Evolutionary conservation across 1,140 invertebrate genomes (phyloP).

Genomic region (Drosophila gunungcola): DNA sequence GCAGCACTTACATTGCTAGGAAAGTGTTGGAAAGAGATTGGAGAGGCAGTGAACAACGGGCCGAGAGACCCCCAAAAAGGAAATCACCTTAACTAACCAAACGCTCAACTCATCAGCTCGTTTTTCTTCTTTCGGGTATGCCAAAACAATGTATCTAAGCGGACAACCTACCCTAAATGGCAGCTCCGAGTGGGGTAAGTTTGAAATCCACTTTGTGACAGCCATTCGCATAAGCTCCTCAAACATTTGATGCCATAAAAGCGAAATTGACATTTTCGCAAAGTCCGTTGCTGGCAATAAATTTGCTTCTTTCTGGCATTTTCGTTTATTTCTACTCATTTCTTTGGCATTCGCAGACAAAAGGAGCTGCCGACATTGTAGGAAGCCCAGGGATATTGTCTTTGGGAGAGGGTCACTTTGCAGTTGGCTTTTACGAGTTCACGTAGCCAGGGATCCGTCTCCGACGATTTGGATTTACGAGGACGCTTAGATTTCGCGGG

Average conservation of each 20-base stretch:
- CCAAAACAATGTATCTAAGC: conserved; percentile 30
- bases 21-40: conserved; percentile 20
- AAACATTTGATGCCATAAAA: conserved; percentile 80
- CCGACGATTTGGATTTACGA: conserved; percentile 70
- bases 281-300: conserved; percentile 78
- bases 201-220: conserved; percentile 74
- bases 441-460: conserved; percentile 48
- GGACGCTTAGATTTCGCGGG: conserved; percentile 71
- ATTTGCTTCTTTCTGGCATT: conserved; percentile 58
- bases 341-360: conserved; percentile 57
- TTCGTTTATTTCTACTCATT: conserved; percentile 66
- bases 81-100: not conserved
- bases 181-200: conserved; percentile 16
- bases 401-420: conserved; percentile 32
- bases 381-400: conserved; percentile 37
- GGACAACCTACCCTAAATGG: conserved; percentile 9
- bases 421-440: conserved; percentile 67
- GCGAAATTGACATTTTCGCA: conserved; percentile 80
- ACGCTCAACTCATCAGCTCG: not conserved
- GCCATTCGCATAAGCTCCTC: conserved; percentile 71
- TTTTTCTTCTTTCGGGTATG: not conserved
- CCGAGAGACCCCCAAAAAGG: not conserved
- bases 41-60: not conserved
- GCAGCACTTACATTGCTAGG: conserved; percentile 35
- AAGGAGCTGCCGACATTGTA: conserved; percentile 65